A percentile compares a stretch with the other conserved stretches of the same genome.
These are phyloP conservation scores for Nomada fucata DNA, from an alignment of 2,888 invertebrate species.

Conservation along the genomic window DNA sequence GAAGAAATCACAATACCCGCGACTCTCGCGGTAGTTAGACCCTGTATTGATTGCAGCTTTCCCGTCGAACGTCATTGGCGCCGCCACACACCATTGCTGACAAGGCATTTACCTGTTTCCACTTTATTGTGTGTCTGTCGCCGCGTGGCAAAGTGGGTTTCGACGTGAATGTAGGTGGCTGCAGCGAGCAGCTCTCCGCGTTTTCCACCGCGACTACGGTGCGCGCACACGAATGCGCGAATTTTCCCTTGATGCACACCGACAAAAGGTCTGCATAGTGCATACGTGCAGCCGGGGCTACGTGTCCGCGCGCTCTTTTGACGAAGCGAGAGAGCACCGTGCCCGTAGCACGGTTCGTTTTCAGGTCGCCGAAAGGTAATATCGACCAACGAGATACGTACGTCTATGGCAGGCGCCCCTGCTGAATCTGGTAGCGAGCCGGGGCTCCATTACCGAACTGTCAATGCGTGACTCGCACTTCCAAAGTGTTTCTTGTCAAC, in stretches of 20 bases:
- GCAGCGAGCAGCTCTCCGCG: constrained; percentile 48
- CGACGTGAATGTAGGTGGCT: constrained; percentile 66
- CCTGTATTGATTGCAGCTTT: constrained; percentile 62
- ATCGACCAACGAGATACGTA: constrained; percentile 69
- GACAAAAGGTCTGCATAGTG: constrained; percentile 4
- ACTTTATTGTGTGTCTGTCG: constrained; percentile 71
- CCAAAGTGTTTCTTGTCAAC: constrained; percentile 31
- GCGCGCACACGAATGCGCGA: neutral
- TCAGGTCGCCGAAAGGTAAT: constrained; percentile 70
- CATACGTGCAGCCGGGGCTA: neutral
- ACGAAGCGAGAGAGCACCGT: constrained; percentile 32
- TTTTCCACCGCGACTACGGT: constrained; percentile 38
- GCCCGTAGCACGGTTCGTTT: constrained; percentile 53
- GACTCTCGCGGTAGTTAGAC: constrained; percentile 64
- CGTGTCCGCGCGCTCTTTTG: constrained; percentile 49
- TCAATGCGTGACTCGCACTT: constrained; percentile 66
- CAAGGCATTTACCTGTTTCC: constrained; percentile 76
- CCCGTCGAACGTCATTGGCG: constrained; percentile 56
- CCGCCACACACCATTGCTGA: constrained; percentile 66
- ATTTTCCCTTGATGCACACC: constrained; percentile 9
- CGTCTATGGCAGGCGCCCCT: constrained; percentile 63
- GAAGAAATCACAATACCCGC: constrained; percentile 55
- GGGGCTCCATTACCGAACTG: constrained; percentile 71
- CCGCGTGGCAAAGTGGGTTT: constrained; percentile 71
- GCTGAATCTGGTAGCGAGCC: constrained; percentile 64